Evolutionary conservation across 2,113 vertebrate genomes (phyloP).

Genomic region (Anoura caudifer): DNA sequence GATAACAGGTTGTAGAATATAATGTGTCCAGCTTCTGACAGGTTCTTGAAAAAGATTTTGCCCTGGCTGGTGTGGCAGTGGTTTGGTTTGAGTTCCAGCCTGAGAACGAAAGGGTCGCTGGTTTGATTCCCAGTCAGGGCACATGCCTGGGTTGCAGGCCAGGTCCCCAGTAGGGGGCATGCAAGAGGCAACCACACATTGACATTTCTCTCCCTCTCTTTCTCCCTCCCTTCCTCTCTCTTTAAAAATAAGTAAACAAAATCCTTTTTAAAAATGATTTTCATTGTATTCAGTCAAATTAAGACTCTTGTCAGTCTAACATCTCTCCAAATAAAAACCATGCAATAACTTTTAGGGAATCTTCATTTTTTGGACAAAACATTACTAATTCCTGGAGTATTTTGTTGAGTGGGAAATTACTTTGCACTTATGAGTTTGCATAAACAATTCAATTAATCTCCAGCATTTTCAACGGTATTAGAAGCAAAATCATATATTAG

Average conservation of each 20-base stretch:
- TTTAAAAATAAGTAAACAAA: too few species aligned
- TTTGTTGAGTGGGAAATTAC: background rate
- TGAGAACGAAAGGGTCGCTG: too few species aligned
- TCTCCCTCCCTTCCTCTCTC: too few species aligned
- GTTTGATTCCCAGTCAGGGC: too few species aligned
- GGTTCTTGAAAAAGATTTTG: constrained; percentile 5
- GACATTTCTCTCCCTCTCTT: too few species aligned
- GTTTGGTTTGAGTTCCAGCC: too few species aligned
- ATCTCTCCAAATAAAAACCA: background rate
- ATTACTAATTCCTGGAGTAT: background rate
- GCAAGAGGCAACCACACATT: too few species aligned
- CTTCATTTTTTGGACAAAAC: constrained; percentile 9
- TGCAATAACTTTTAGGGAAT: background rate
- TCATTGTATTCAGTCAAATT: background rate
- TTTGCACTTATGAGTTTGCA: background rate
- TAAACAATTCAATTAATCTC: background rate
- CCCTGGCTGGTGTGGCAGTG: too few species aligned
- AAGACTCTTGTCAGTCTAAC: background rate
- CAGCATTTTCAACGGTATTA: background rate
- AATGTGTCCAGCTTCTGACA: background rate
- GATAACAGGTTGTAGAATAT: background rate
- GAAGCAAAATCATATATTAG: background rate
- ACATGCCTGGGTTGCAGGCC: too few species aligned
- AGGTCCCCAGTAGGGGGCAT: too few species aligned
- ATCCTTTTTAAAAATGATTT: background rate